A percentile compares a stretch with the other conserved stretches of the same genome.
Evolutionary conservation across 2,888 invertebrate species (phyloP).

Genomic region (Lydus trimaculatus): DNA sequence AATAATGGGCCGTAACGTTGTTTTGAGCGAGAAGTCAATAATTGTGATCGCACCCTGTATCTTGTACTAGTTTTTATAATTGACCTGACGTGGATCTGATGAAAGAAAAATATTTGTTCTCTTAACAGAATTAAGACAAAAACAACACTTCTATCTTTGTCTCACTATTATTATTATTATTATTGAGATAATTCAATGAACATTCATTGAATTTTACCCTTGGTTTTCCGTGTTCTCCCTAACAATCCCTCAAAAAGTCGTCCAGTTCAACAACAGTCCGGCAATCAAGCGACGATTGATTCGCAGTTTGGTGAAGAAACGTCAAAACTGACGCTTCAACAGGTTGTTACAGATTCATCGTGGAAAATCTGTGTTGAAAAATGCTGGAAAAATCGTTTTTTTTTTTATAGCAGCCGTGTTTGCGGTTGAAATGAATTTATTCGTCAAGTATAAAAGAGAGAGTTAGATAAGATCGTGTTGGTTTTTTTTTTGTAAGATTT

Average conservation of each 20-base stretch:
- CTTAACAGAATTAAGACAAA: not conserved
- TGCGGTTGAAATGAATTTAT: not conserved
- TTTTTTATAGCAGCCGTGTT: too few species aligned
- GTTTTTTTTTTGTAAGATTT: not conserved
- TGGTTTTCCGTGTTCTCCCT: not conserved
- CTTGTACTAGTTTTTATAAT: slow-evolving; percentile 43
- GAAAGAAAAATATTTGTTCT: slow-evolving; percentile 2
- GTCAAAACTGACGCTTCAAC: slow-evolving; percentile 1
- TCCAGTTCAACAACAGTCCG: not conserved
- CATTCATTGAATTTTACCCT: not conserved
- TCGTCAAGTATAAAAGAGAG: not conserved
- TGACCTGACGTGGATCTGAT: slow-evolving; percentile 39
- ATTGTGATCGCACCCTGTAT: slow-evolving; percentile 49
- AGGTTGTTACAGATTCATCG: not conserved
- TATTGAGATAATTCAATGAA: not conserved
- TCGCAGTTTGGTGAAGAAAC: not conserved
- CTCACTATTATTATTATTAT: not conserved
- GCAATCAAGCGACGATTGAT: not conserved
- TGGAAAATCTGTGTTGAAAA: not conserved
- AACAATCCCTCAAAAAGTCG: not conserved
- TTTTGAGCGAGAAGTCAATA: slow-evolving; percentile 44
- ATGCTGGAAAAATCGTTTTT: not conserved
- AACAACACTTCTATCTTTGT: not conserved
- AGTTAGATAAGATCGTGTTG: not conserved
- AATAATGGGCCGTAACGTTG: slow-evolving; percentile 49